A percentile compares a stretch with the other conserved stretches of the same genome.
These are phyloP conservation scores for Scaptodrosophila latifasciaeformis DNA, from an alignment of 2,888 invertebrate species.

Conservation along the genomic window DNA sequence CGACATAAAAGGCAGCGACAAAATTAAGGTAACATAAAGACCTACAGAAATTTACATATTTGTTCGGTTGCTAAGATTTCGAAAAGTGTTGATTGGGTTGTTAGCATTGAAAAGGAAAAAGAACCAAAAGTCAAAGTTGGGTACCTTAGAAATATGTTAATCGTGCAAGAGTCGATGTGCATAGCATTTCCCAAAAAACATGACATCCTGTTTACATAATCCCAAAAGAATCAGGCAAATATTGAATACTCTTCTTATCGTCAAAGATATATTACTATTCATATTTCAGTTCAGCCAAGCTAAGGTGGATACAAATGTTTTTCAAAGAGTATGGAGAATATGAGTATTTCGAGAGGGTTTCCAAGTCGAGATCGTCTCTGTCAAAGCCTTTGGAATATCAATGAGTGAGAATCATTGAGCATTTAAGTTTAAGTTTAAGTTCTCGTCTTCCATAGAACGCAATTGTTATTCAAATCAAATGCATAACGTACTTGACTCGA, in stretches of 20 bases:
- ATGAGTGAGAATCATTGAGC: too few species aligned
- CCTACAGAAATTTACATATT: slow-evolving; percentile 44
- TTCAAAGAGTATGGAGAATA: too few species aligned
- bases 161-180: slow-evolving; percentile 14
- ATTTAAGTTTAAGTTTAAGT: too few species aligned
- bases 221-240: too few species aligned
- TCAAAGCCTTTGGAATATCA: slow-evolving; percentile 16
- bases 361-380: slow-evolving; percentile 1
- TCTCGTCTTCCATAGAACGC: slow-evolving; percentile 14
- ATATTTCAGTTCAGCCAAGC: too few species aligned
- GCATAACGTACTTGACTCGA: slow-evolving; percentile 5
- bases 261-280: too few species aligned
- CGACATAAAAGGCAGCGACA: slow-evolving; percentile 19
- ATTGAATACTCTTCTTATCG: too few species aligned
- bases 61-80: too few species aligned
- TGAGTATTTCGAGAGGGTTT: too few species aligned
- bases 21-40: not conserved
- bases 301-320: too few species aligned
- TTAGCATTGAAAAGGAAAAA: slow-evolving; percentile 37
- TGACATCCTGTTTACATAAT: slow-evolving; percentile 29
- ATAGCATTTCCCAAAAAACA: too few species aligned
- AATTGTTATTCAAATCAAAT: slow-evolving; percentile 54
- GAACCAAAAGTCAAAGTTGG: slow-evolving; percentile 26
- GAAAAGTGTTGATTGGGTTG: slow-evolving; percentile 46
- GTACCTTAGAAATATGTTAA: slow-evolving; percentile 42